These are phyloP conservation scores for Fregetta grallaria DNA, from an alignment of 2,113 vertebrate genomes.

Conservation along the genomic window DNA sequence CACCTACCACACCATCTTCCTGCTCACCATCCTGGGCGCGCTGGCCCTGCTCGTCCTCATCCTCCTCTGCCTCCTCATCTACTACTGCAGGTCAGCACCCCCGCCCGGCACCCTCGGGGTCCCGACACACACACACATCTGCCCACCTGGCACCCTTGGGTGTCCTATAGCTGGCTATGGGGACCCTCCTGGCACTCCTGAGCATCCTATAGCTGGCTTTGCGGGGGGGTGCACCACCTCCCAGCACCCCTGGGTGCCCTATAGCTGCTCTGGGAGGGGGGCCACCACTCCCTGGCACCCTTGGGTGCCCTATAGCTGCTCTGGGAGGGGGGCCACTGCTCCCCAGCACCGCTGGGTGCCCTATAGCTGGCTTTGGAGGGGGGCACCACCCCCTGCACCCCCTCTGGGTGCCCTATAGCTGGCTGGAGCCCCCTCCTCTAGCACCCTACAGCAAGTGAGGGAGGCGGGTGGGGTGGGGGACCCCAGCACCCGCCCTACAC, in stretches of 20 bases:
- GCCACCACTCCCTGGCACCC: too few relatives aligned
- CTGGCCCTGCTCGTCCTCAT: slow-evolving; percentile 91
- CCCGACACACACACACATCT: neutral
- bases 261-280: neutral
- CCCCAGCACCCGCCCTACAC: too few relatives aligned
- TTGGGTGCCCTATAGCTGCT: neutral
- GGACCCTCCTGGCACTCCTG: neutral
- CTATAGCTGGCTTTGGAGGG: too few relatives aligned
- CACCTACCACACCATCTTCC: slow-evolving; percentile 95
- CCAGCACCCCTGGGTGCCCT: neutral
- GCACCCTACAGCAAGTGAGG: too few relatives aligned
- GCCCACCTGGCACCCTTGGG: neutral
- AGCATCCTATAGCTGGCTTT: too few relatives aligned
- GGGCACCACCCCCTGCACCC: too few relatives aligned
- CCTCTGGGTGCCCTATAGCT: too few relatives aligned
- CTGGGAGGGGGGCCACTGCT: too few relatives aligned
- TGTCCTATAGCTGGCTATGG: neutral
- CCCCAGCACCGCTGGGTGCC: neutral
- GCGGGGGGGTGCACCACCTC: too few relatives aligned
- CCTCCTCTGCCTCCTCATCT: slow-evolving; percentile 92
- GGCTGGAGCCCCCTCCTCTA: too few relatives aligned
- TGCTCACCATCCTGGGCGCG: slow-evolving; percentile 92
- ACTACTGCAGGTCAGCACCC: slow-evolving; percentile 92
- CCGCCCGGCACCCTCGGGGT: rapidly evolving
- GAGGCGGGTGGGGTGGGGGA: too few relatives aligned